These are phyloP conservation scores for Empidonax traillii DNA, from an alignment of 2,113 vertebrate genomes.

Conservation along the genomic window DNA sequence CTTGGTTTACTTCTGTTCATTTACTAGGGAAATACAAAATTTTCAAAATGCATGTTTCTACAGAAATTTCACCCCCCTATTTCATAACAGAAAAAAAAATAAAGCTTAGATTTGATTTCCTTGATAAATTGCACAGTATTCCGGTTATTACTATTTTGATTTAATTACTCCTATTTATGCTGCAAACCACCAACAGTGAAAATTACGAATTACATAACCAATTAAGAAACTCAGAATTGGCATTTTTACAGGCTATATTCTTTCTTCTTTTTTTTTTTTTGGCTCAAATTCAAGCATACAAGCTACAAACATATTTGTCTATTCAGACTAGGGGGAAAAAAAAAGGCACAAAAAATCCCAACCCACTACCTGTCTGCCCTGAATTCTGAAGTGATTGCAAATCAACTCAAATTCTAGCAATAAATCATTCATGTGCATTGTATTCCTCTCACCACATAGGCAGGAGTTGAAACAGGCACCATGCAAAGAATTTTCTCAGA, in stretches of 20 bases:
- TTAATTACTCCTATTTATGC: not conserved
- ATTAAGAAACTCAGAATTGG: not conserved
- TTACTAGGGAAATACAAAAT: not conserved
- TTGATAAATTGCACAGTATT: not conserved
- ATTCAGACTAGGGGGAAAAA: not conserved
- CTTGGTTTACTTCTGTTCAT: not conserved
- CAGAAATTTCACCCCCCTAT: not conserved
- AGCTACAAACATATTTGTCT: not conserved
- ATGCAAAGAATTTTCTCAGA: not conserved
- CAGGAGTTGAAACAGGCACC: not conserved
- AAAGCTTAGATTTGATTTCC: not conserved
- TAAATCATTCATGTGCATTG: not conserved
- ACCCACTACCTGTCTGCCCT: no score
- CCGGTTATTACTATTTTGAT: not conserved
- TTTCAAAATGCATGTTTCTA: not conserved
- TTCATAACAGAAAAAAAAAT: not conserved
- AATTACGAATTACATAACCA: not conserved
- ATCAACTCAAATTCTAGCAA: not conserved
- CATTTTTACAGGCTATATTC: not conserved
- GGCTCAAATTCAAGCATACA: not conserved
- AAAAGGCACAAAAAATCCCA: not conserved
- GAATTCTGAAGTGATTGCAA: not conserved
- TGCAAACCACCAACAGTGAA: not conserved
- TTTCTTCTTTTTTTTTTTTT: not conserved
- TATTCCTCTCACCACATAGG: not conserved